Evolutionary conservation across 1,140 invertebrate species (phyloP), one percentile per base, ranked within the genome.

Genomic region (Microplitis demolitor): DNA sequence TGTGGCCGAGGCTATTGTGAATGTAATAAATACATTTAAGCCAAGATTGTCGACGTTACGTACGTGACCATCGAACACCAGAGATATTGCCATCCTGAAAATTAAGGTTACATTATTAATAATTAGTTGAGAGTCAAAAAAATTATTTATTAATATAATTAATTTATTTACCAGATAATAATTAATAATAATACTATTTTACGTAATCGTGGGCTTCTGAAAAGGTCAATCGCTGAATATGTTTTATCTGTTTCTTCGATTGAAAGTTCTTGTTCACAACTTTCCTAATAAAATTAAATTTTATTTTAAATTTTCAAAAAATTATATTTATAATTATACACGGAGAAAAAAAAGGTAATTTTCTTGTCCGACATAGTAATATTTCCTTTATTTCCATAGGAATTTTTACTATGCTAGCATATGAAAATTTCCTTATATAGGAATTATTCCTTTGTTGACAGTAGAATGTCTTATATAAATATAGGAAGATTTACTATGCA

Each of bases 51-150:
- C 92, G 1, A 95, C 93, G 77, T 95, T 95, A 79, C 95, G 87
- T 3, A 95, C 94, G 80, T 96, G 94, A 1, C 94, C 95, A 77
- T 96, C 94, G 79, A 96, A 96, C 0, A 95, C 92, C 81, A 97
- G 80, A 0, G 94, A 95, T 69, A 96, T 93, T 9, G 91, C 89
- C 93, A 96, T 95, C 91, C 91, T 91, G 73, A 9, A 73, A 69
- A 64, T 56, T 34, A 6, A 13, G 16, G 8, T 50, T 51, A 8
- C 31, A 61, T 31, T 13, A 33, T 11, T 54, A 11, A 54, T 54
- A 60, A 31, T 60, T n/a, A 13, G 5, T 3, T n/a, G 14, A 56
- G 14, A 56, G 54, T 24, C 24, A 5, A 39, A 60, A 60, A 33
- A 60, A 16, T 60, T 11, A 60, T 60, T 24, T 60, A 33, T 33